A percentile compares a stretch with the other conserved stretches of the same genome.
Conservation (phyloP, 92 coral and sea anemone genomes). For the Micromussa lordhowensis region DNA sequence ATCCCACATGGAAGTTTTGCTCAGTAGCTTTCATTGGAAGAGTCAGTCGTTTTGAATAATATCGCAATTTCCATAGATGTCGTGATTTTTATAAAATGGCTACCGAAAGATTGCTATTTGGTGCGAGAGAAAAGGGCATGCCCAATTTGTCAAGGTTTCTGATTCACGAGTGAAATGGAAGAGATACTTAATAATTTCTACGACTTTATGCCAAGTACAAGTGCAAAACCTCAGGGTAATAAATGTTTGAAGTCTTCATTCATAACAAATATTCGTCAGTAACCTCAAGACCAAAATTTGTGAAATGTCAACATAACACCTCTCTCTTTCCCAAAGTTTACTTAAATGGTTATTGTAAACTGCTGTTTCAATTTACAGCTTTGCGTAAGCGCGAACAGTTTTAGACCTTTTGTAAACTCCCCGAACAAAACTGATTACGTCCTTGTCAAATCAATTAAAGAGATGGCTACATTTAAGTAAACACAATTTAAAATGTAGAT, state of each 20-base stretch:
- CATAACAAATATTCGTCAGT: neutral
- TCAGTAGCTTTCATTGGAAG: neutral
- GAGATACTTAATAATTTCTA: neutral
- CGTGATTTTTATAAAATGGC: neutral
- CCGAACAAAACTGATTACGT: neutral
- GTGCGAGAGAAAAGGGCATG: neutral
- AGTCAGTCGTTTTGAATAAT: neutral
- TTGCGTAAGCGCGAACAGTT: neutral
- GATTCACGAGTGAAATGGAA: neutral
- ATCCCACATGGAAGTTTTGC: neutral
- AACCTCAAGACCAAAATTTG: neutral
- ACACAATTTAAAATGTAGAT: slow-evolving; percentile 17
- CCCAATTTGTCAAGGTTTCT: neutral
- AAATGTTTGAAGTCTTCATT: neutral
- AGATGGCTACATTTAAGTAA: neutral
- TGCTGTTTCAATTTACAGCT: neutral
- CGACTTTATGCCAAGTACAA: neutral
- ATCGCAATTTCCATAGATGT: neutral
- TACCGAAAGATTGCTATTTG: neutral
- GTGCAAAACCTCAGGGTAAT: neutral
- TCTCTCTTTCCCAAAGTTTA: neutral
- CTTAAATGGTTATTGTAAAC: neutral
- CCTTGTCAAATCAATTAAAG: slow-evolving; percentile 12
- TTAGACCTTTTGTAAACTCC: neutral
- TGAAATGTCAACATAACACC: slow-evolving; percentile 10